These are phyloP conservation scores for Sinosuthora webbiana DNA, from an alignment of 2,113 vertebrate species.

Conservation along the genomic window DNA sequence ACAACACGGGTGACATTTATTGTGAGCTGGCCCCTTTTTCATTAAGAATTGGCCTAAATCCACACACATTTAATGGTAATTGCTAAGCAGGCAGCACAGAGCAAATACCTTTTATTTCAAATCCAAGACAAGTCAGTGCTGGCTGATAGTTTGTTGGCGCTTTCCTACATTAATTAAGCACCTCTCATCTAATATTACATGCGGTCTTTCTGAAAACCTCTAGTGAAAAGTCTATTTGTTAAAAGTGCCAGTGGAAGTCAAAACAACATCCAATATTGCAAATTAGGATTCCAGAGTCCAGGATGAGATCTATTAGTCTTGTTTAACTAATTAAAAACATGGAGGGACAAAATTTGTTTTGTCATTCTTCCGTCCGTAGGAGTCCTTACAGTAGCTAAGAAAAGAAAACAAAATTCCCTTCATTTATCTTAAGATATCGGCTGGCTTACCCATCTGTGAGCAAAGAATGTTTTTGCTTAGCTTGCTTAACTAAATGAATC, in stretches of 20 bases:
- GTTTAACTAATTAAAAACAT: constrained; percentile 13
- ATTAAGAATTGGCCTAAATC: constrained; percentile 60
- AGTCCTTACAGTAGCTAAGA: constrained; percentile 17
- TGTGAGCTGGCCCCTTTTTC: constrained; percentile 46
- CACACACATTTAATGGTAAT: constrained; percentile 50
- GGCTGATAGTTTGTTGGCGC: constrained; percentile 51
- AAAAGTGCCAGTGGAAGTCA: constrained; percentile 49
- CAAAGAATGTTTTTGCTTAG: constrained; percentile 38
- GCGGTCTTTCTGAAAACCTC: constrained; percentile 50
- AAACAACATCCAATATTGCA: constrained; percentile 47
- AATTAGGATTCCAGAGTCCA: constrained; percentile 28
- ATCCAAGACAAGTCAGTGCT: constrained; percentile 60
- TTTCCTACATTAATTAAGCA: constrained; percentile 64
- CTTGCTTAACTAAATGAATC: constrained; percentile 48
- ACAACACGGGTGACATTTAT: constrained; percentile 29
- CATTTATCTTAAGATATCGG: constrained; percentile 4
- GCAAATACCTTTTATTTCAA: constrained; percentile 67
- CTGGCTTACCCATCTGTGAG: constrained; percentile 40
- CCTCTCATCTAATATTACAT: constrained; percentile 57
- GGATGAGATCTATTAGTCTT: constrained; percentile 53
- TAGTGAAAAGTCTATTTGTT: constrained; percentile 61
- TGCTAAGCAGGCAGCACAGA: constrained; percentile 40
- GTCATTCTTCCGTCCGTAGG: not conserved
- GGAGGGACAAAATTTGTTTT: constrained; percentile 39
- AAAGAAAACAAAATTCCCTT: constrained; percentile 43